A percentile compares a stretch with the other conserved stretches of the same genome.
Conservation (phyloP, 2,113 vertebrate genomes). For the Crotalus horridus region DNA sequence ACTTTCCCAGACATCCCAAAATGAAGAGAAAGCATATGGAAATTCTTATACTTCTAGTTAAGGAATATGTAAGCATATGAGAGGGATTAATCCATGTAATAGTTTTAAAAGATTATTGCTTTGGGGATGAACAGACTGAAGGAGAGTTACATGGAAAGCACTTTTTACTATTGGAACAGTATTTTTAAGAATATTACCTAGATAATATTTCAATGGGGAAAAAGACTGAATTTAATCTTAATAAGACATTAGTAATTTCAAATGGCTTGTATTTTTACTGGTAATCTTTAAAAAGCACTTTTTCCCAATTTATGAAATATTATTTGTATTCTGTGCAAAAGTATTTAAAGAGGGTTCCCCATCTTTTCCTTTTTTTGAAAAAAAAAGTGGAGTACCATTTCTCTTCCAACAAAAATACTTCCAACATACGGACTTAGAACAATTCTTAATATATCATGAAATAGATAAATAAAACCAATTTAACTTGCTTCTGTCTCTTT, state of each 20-base stretch:
- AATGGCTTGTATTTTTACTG: not conserved
- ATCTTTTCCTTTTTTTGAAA: not conserved
- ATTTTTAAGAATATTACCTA: not conserved
- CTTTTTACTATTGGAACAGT: not conserved
- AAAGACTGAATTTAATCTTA: not conserved
- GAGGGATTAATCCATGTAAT: constrained; percentile 46
- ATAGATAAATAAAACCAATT: not conserved
- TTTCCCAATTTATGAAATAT: not conserved
- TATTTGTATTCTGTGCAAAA: not conserved
- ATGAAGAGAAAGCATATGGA: constrained; percentile 65
- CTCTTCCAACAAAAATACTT: not conserved
- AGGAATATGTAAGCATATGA: constrained; percentile 38
- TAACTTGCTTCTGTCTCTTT: not conserved
- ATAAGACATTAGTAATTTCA: not conserved
- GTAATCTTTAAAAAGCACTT: not conserved
- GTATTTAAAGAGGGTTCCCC: not conserved
- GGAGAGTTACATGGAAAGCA: not conserved
- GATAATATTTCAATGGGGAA: not conserved
- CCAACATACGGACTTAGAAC: not conserved
- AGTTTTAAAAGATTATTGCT: constrained; percentile 24
- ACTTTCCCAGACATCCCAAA: constrained; percentile 46
- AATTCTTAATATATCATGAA: not conserved
- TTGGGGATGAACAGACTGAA: not conserved
- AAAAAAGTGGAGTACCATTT: not conserved
- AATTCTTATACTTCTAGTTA: constrained; percentile 37